Conservation (phyloP, 2,113 vertebrate genomes). For the Albula goreensis region DNA sequence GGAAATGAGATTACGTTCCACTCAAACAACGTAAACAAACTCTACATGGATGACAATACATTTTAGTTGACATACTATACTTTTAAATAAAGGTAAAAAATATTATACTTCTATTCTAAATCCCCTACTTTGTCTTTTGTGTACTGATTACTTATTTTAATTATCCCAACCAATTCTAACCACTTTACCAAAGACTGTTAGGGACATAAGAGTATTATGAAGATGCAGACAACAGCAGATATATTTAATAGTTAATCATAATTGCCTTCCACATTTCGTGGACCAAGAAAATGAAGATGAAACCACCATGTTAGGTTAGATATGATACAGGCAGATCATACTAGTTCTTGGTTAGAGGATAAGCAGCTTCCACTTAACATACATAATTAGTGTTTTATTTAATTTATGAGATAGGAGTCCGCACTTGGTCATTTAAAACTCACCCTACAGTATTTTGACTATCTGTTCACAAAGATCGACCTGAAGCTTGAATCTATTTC, state of each 20-base stretch:
- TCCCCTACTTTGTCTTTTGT: conserved; percentile 3
- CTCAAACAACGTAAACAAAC: conserved; percentile 29
- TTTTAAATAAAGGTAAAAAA: conserved; percentile 18
- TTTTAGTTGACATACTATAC: conserved; percentile 12
- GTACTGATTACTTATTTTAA: not conserved
- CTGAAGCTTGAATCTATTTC: not conserved
- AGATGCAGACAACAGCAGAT: not conserved
- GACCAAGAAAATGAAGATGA: not conserved
- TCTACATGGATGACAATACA: conserved; percentile 19
- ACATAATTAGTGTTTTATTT: not conserved
- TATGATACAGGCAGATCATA: not conserved
- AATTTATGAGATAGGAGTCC: not conserved
- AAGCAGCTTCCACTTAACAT: not conserved
- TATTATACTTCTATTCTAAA: conserved; percentile 22
- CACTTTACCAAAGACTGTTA: not conserved
- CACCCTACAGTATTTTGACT: conserved; percentile 16
- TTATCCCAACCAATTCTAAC: not conserved
- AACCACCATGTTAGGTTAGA: not conserved
- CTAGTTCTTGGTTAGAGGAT: not conserved
- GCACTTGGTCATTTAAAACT: not conserved
- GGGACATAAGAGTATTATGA: not conserved
- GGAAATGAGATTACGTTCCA: conserved; percentile 23
- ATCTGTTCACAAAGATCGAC: conserved; percentile 24
- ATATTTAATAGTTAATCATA: not conserved
- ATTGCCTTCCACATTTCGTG: not conserved